These are phyloP conservation scores for Drosophila micromelanica DNA, from an alignment of 1,140 invertebrate species.

Conservation along the genomic window DNA sequence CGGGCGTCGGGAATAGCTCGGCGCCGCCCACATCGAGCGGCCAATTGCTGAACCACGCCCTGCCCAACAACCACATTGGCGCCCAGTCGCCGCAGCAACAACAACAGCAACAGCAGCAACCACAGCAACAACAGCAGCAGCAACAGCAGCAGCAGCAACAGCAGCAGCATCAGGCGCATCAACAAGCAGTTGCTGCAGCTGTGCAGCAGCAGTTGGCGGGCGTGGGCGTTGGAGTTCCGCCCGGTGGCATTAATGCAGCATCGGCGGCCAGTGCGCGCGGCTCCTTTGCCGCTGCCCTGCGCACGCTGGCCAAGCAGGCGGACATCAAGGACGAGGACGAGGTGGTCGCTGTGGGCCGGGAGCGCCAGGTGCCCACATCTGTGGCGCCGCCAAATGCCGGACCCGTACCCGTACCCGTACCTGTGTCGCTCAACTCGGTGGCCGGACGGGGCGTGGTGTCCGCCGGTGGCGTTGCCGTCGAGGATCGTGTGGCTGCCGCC, in stretches of 20 bases:
- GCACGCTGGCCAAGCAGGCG: constrained; percentile 92
- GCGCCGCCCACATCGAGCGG: constrained; percentile 41
- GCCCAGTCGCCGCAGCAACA: constrained; percentile 68
- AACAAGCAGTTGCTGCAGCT: constrained; percentile 79
- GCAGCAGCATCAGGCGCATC: constrained; percentile 75
- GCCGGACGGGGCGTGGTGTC: constrained; percentile 43
- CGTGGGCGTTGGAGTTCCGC: constrained; percentile 80
- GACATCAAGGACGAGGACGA: constrained; percentile 85
- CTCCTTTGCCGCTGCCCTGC: constrained; percentile 91
- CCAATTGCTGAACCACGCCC: constrained; percentile 64
- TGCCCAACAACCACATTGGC: constrained; percentile 76
- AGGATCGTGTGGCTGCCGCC: constrained; percentile 57
- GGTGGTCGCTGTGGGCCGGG: constrained; percentile 41
- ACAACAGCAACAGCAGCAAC: constrained; percentile 58
- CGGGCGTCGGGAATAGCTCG: constrained; percentile 50
- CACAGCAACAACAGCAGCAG: constrained; percentile 63
- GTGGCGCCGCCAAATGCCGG: constrained; percentile 19
- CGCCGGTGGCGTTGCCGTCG: constrained; percentile 35
- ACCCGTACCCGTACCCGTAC: constrained; percentile 14
- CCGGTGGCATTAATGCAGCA: constrained; percentile 85
- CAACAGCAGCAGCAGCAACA: constrained; percentile 53
- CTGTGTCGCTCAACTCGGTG: constrained; percentile 60
- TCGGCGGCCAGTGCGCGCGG: constrained; percentile 83
- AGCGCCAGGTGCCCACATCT: constrained; percentile 57
- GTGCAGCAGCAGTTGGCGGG: constrained; percentile 82